Base-by-base conservation (phyloP, 2,888 invertebrate genomes). In the Tenthredo amoena region DNA sequence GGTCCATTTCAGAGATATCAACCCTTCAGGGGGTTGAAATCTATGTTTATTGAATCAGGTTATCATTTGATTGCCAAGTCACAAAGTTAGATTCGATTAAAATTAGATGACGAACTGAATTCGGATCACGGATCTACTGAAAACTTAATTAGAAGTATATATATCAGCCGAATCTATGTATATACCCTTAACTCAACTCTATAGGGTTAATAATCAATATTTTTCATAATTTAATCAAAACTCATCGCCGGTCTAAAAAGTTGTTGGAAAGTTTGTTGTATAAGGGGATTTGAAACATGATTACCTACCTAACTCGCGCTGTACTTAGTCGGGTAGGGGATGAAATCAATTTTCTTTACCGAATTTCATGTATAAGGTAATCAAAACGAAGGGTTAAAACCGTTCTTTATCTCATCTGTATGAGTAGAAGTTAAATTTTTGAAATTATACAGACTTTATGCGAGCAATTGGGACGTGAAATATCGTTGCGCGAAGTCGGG, bases 51-150 rank as follows among this genome's bases (percentile, higher is more conserved):
- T 62, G 58, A 81, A 81, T 81, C 62, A 81, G 7, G 15, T 21
- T 62, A 12, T 40, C 81, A 62, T 40, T 62, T 62, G 37, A 81
- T 81, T 81, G 58, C 37, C 81, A 81, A 81, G 62, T 81, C 34
- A 37, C 58, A 81, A 40, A 40, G 58, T 81, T 81, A 58, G 5
- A 81, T 81, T 81, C 37, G 40, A 81, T 81, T 81, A 81, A 77
- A 77, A 77, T 50, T 50, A 77, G 34, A 68, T 6, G 55, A 77
- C 18, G 77, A 26, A 77, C 55, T 34, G 55, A 50, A 50, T 77
- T 77, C 34, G 77, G 77, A 50, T 77, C 77, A 62, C 62, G 58
- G 26, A 40, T 62, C 62, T 21, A 31, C 37, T 62, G 81, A 62
- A 40, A 62, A 62, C 15, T 34, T 40, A 62, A 62, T 81, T 62